Evolutionary conservation across 2,888 invertebrate genomes (phyloP).

Genomic region (Pyrrhia umbra): DNA sequence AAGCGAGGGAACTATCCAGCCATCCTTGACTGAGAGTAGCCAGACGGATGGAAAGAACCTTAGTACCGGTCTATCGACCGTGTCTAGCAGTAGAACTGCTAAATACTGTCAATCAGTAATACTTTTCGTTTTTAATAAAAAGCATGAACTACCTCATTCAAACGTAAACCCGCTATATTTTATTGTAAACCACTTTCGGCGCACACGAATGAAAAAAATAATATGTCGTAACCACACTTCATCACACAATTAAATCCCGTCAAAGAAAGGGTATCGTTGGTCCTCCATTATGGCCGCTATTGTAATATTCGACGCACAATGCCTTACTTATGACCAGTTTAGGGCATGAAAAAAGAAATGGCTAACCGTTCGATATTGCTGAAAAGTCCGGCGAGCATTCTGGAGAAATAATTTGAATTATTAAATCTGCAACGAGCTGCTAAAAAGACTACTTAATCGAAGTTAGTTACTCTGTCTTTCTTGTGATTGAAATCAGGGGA

Average conservation of each 20-base stretch:
- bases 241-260: conserved; percentile 89
- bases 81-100: too few relatives aligned
- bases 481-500: neutral
- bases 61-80: too few relatives aligned
- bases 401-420: neutral
- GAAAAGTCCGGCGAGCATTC: conserved; percentile 18
- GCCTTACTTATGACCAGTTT: conserved; percentile 88
- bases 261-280: conserved; percentile 89
- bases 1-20: too few relatives aligned
- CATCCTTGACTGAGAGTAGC: too few relatives aligned
- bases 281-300: conserved; percentile 86
- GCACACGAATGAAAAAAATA: conserved; percentile 69
- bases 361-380: conserved; percentile 71
- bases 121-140: neutral
- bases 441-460: neutral
- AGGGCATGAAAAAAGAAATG: conserved; percentile 88
- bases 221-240: conserved; percentile 88
- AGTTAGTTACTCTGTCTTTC: neutral
- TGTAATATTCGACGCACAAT: conserved; percentile 88
- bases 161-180: conserved; percentile 60
- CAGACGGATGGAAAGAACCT: too few relatives aligned
- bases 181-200: conserved; percentile 69
- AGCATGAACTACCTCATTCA: conserved; percentile 23
- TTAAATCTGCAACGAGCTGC: neutral
- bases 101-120: neutral